A percentile compares a stretch with the other conserved stretches of the same genome.
These are phyloP conservation scores for Lerista edwardsae DNA, from an alignment of 2,797 vertebrate species.

Conservation along the genomic window DNA sequence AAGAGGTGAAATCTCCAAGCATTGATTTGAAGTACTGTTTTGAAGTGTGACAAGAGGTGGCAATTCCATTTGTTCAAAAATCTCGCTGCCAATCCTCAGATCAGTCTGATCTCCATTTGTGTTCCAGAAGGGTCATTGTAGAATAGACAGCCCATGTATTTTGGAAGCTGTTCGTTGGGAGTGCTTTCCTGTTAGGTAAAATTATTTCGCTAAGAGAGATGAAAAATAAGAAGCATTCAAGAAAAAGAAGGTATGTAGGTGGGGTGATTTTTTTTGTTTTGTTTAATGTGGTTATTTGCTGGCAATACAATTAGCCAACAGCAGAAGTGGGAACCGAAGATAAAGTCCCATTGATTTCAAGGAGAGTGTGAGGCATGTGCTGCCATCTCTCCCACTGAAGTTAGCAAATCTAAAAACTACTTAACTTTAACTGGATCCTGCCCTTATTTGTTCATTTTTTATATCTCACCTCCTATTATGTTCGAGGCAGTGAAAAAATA, in stretches of 20 bases:
- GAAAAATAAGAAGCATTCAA: not conserved
- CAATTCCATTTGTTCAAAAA: conserved; percentile 42
- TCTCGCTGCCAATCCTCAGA: not conserved
- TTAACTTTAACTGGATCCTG: not conserved
- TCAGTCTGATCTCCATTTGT: not conserved
- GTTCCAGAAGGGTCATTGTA: not conserved
- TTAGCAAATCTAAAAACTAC: not conserved
- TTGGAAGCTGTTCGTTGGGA: not conserved
- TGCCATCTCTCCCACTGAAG: not conserved
- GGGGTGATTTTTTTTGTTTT: not conserved
- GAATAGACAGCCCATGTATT: not conserved
- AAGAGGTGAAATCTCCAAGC: conserved; percentile 7
- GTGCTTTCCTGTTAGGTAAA: not conserved
- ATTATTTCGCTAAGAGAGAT: not conserved
- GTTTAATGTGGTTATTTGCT: not conserved
- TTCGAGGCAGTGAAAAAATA: not conserved
- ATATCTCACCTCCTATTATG: not conserved
- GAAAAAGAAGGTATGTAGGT: not conserved
- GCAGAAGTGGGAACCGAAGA: not conserved
- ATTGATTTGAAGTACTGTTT: conserved; percentile 26
- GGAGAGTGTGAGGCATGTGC: not conserved
- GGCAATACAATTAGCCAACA: not conserved
- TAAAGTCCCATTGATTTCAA: not conserved
- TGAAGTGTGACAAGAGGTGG: conserved; percentile 35
- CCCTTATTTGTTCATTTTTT: not conserved